Percentiles rank a stretch among this genome's conserved stretches.
These are phyloP conservation scores for Oryzias curvinotus DNA, from an alignment of 2,113 vertebrate genomes.

Conservation along the genomic window DNA sequence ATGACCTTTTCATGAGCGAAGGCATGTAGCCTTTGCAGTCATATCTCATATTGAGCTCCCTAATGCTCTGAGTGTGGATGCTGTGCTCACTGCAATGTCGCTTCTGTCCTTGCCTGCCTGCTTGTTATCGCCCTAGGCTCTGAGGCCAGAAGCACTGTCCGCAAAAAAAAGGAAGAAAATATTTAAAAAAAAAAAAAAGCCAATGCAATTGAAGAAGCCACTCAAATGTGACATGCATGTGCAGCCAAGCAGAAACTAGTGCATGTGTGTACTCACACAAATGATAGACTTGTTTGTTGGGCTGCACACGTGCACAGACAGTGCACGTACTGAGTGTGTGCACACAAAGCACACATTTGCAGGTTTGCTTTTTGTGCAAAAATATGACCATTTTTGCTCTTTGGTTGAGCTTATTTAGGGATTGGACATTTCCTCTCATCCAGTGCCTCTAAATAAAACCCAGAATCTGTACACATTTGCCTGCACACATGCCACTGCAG, in stretches of 20 bases:
- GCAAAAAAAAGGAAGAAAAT: slow-evolving; percentile 47
- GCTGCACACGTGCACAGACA: slow-evolving; percentile 5
- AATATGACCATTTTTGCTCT: slow-evolving; percentile 25
- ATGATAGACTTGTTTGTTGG: slow-evolving; percentile 1
- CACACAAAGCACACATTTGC: slow-evolving; percentile 15
- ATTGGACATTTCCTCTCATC: slow-evolving; percentile 27
- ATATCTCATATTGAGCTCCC: slow-evolving; percentile 78
- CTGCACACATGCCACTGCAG: slow-evolving; percentile 29
- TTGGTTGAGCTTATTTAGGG: slow-evolving; percentile 38
- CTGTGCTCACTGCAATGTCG: slow-evolving; percentile 58
- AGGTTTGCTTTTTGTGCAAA: slow-evolving; percentile 15
- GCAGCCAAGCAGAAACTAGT: slow-evolving; percentile 26
- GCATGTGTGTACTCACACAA: slow-evolving; percentile 15
- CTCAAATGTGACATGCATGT: slow-evolving; percentile 67
- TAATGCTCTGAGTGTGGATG: slow-evolving; percentile 65
- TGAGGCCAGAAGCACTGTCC: slow-evolving; percentile 74
- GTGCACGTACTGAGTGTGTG: background rate
- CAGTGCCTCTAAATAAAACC: background rate
- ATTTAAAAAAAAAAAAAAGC: slow-evolving; percentile 18
- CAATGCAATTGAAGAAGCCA: slow-evolving; percentile 78
- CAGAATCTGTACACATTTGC: slow-evolving; percentile 10
- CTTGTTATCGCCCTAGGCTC: slow-evolving; percentile 61
- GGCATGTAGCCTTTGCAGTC: slow-evolving; percentile 74
- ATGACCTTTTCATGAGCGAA: slow-evolving; percentile 77
- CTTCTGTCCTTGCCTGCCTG: slow-evolving; percentile 64